Percentiles rank a stretch among this genome's conserved stretches.
Evolutionary conservation across 2,888 invertebrate genomes (phyloP).

Genomic region (Sesia apiformis): DNA sequence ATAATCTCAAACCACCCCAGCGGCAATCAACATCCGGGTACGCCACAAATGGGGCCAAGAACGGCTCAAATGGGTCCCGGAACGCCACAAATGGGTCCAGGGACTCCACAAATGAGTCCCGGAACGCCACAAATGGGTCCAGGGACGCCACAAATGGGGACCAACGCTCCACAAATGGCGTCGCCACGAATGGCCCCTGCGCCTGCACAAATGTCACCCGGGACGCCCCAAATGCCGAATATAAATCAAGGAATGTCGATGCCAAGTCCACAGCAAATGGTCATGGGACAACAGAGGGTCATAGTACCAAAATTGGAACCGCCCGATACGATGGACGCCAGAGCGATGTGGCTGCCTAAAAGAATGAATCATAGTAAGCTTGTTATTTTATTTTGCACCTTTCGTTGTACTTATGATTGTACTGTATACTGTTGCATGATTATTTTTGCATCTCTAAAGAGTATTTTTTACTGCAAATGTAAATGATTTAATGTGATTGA

Average conservation of each 20-base stretch:
- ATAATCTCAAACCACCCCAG: slow-evolving; percentile 27
- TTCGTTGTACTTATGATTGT: slow-evolving; percentile 14
- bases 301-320: slow-evolving; percentile 76
- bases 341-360: slow-evolving; percentile 78
- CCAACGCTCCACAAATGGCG: slow-evolving; percentile 46
- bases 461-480: too few species aligned
- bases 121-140: slow-evolving; percentile 32
- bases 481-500: too few species aligned
- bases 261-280: slow-evolving; percentile 52
- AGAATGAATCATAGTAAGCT: slow-evolving; percentile 80
- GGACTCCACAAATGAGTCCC: slow-evolving; percentile 34
- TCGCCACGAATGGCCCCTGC: slow-evolving; percentile 61
- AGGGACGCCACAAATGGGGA: slow-evolving; percentile 31
- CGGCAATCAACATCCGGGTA: slow-evolving; percentile 24
- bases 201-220: slow-evolving; percentile 61
- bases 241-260: slow-evolving; percentile 58
- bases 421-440: slow-evolving; percentile 4
- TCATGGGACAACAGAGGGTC: slow-evolving; percentile 51
- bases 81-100: slow-evolving; percentile 38
- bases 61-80: slow-evolving; percentile 36
- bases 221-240: slow-evolving; percentile 57
- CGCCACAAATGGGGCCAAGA: slow-evolving; percentile 31
- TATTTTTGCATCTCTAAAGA: neutral
- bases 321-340: slow-evolving; percentile 73
- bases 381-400: slow-evolving; percentile 32